Percentiles rank a stretch among this genome's conserved stretches.
Conservation (phyloP, 2,797 vertebrate genomes). For the Hyperoplus lanceolatus region DNA sequence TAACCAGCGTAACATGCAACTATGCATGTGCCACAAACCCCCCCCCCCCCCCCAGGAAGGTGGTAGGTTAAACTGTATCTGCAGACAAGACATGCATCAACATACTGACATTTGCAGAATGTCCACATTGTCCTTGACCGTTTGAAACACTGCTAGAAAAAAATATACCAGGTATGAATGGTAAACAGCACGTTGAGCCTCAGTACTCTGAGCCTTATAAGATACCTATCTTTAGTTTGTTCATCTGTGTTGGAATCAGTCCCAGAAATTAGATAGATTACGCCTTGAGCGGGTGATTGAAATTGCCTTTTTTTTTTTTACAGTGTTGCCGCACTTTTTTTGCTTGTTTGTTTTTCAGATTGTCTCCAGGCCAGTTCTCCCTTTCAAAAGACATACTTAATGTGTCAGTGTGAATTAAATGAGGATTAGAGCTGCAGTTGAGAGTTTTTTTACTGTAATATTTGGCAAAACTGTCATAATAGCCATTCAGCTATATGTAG, state of each 20-base stretch:
- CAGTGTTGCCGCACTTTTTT: too few species aligned
- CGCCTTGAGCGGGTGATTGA: background rate
- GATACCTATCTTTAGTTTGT: background rate
- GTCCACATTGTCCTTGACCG: slow-evolving; percentile 16
- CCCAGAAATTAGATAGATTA: background rate
- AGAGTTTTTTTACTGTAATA: too few species aligned
- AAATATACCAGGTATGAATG: background rate
- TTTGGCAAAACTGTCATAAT: too few species aligned
- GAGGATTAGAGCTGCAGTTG: slow-evolving; percentile 1
- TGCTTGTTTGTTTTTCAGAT: background rate
- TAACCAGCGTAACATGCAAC: background rate
- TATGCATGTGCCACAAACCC: background rate
- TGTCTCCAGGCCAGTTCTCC: background rate
- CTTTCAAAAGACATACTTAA: background rate
- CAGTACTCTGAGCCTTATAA: background rate
- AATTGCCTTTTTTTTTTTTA: background rate
- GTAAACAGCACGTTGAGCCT: background rate
- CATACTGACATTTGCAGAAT: background rate
- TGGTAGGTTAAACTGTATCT: slow-evolving; percentile 1
- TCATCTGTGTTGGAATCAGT: background rate
- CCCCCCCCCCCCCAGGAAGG: background rate
- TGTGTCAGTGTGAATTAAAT: background rate
- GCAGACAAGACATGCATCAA: slow-evolving; percentile 6
- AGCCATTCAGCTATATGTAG: too few species aligned
- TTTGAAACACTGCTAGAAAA: background rate